Conservation (phyloP, 2,888 invertebrate species). For the Polyommatus icarus region DNA sequence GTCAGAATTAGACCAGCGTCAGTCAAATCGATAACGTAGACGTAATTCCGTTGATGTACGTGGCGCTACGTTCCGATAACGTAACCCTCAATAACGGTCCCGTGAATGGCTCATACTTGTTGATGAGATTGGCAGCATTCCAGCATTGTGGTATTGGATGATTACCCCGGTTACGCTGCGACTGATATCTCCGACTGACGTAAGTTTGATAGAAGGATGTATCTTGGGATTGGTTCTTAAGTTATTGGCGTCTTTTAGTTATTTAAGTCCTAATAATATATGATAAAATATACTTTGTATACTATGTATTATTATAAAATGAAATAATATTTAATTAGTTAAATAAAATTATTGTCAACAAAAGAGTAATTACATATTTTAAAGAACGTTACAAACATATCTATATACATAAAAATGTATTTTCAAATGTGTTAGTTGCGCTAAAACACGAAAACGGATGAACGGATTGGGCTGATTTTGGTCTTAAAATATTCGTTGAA, state of each 20-base stretch:
- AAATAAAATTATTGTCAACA: no score
- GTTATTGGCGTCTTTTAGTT: background rate
- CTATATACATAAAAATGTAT: no score
- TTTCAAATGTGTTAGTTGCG: no score
- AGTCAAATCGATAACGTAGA: slow-evolving; percentile 17
- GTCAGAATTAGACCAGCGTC: slow-evolving; percentile 27
- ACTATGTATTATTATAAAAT: no score
- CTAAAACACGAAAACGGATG: no score
- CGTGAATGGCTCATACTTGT: slow-evolving; percentile 32
- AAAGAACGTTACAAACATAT: no score
- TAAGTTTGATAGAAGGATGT: slow-evolving; percentile 15
- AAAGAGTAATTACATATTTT: no score
- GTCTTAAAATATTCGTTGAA: no score
- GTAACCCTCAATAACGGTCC: slow-evolving; percentile 30
- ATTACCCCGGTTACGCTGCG: slow-evolving; percentile 13
- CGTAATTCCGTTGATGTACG: slow-evolving; percentile 31
- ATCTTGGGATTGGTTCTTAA: background rate
- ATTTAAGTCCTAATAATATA: background rate
- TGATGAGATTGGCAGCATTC: slow-evolving; percentile 32
- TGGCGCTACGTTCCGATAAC: slow-evolving; percentile 31
- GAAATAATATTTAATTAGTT: no score
- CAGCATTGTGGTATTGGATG: slow-evolving; percentile 28
- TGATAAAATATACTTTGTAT: no score
- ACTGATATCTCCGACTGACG: slow-evolving; percentile 11
- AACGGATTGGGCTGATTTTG: no score